Percentiles rank a stretch among this genome's conserved stretches.
phyloP scores from a whole-genome alignment of 2,888 invertebrate species.

The Drosophila siamana region DNA sequence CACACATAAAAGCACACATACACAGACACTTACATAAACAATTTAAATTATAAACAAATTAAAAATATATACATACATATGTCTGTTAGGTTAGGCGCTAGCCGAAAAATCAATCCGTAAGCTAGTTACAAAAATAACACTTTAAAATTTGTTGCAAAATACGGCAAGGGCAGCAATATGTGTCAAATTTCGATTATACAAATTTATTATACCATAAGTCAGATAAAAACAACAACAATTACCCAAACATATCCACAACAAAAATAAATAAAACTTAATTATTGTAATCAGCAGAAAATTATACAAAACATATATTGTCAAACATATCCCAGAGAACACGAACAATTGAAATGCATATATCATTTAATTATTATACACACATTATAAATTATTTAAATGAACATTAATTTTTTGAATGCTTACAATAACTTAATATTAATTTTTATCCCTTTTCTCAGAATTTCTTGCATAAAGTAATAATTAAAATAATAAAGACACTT shows the following conservation, averaged over 20 bases:
- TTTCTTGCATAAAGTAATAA: slow-evolving; percentile 36
- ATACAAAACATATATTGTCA: slow-evolving; percentile 66
- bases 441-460: slow-evolving; percentile 8
- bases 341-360: slow-evolving; percentile 34
- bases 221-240: slow-evolving; percentile 50
- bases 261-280: slow-evolving; percentile 44
- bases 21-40: slow-evolving; percentile 22
- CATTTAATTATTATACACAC: slow-evolving; percentile 25
- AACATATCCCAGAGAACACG: slow-evolving; percentile 64
- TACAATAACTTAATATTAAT: slow-evolving; percentile 9
- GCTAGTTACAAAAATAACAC: slow-evolving; percentile 30
- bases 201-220: slow-evolving; percentile 58
- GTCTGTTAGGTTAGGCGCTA: slow-evolving; percentile 49
- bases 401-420: slow-evolving; percentile 24
- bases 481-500: slow-evolving; percentile 57
- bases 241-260: slow-evolving; percentile 56
- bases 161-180: slow-evolving; percentile 44
- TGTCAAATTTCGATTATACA: slow-evolving; percentile 75
- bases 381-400: slow-evolving; percentile 26
- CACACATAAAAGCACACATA: slow-evolving; percentile 21
- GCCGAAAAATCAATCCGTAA: slow-evolving; percentile 38
- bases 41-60: slow-evolving; percentile 34
- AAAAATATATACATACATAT: slow-evolving; percentile 20
- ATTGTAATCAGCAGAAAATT: slow-evolving; percentile 59
- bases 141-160: slow-evolving; percentile 40